Evolutionary conservation across 2,797 vertebrate genomes (phyloP).

Genomic region (Poeciliopsis paucimaculata): DNA sequence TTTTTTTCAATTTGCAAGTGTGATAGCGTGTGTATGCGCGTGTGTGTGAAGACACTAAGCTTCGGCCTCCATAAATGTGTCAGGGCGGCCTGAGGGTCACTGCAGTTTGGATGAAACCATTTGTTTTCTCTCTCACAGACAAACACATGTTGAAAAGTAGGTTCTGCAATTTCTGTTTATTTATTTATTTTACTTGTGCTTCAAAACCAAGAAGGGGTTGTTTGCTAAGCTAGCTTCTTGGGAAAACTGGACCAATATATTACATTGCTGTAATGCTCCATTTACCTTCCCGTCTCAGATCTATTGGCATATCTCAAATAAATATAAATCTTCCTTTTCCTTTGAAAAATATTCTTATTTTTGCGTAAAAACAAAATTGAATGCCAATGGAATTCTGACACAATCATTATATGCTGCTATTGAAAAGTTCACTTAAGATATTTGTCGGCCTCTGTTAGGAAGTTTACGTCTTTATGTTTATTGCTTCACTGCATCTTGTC

Average conservation of each 20-base stretch:
- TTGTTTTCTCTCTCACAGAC: slow-evolving; percentile 1
- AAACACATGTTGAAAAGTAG: background rate
- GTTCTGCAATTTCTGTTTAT: background rate
- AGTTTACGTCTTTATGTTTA: background rate
- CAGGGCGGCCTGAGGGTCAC: slow-evolving; percentile 1
- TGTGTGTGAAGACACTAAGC: background rate
- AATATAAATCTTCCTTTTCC: background rate
- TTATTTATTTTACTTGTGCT: background rate
- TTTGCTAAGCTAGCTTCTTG: background rate
- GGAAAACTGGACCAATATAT: background rate
- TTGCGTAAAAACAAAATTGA: background rate
- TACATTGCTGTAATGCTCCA: background rate
- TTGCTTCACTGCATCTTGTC: background rate
- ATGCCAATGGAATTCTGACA: background rate
- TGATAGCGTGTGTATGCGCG: background rate
- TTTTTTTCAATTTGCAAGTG: slow-evolving; percentile 1
- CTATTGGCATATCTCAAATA: background rate
- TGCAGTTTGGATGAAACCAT: background rate
- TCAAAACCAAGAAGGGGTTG: background rate
- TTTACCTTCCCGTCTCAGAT: background rate
- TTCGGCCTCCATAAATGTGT: slow-evolving; percentile 6
- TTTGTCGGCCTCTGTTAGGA: background rate
- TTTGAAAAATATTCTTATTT: background rate
- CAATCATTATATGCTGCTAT: background rate
- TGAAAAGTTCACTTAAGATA: background rate